Percentiles rank a stretch among this genome's conserved stretches.
Evolutionary conservation across 2,797 vertebrate species (phyloP).

Genomic region (Bovichtus variegatus): DNA sequence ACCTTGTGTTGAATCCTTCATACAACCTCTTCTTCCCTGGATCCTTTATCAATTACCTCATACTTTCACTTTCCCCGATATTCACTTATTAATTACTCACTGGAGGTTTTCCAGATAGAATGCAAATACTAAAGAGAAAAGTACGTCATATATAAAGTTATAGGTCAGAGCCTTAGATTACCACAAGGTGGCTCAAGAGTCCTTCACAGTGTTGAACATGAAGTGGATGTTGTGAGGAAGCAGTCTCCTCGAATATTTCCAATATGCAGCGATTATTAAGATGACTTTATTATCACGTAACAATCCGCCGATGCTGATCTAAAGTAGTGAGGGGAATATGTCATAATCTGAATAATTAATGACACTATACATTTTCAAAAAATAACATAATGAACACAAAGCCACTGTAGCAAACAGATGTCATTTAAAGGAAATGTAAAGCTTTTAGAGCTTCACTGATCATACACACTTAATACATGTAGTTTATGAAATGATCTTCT

Average conservation of each 20-base stretch:
- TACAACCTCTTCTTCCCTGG: background rate
- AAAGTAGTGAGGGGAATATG: background rate
- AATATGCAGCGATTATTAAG: background rate
- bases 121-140: background rate
- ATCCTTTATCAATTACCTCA: background rate
- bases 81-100: background rate
- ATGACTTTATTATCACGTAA: background rate
- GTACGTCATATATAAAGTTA: background rate
- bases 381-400: too few relatives aligned
- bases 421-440: background rate
- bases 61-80: background rate
- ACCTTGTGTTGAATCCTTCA: background rate
- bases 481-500: background rate
- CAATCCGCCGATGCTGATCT: background rate
- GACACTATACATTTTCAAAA: background rate
- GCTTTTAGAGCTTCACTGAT: background rate
- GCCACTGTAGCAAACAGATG: background rate
- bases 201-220: background rate
- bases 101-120: background rate
- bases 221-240: background rate
- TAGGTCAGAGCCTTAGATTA: background rate
- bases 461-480: background rate
- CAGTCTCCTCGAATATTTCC: accelerated
- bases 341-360: background rate
- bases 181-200: constrained; percentile 64